These are phyloP conservation scores for Sminthurides aquaticus DNA, from an alignment of 2,888 invertebrate species.

Conservation along the genomic window DNA sequence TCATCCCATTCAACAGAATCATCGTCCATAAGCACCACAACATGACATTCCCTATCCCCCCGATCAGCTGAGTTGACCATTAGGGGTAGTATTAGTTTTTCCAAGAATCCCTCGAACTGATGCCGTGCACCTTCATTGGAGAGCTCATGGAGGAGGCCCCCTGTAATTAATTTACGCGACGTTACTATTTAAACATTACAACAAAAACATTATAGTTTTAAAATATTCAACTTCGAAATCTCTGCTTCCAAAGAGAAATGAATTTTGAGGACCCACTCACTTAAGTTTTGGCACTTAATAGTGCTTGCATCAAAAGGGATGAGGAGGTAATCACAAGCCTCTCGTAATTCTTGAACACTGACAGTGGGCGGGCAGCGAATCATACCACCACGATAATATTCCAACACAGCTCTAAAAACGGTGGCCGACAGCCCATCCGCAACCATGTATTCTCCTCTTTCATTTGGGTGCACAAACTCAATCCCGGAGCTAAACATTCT, in stretches of 20 bases:
- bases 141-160: constrained; percentile 91
- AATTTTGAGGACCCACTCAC: too few relatives aligned
- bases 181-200: not conserved
- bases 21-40: constrained; percentile 91
- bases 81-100: constrained; percentile 85
- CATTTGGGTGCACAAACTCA: constrained; percentile 89
- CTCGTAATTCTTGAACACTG: constrained; percentile 89
- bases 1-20: constrained; percentile 98
- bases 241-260: not conserved
- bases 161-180: too few relatives aligned
- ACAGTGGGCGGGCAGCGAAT: constrained; percentile 94
- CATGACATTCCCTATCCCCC: constrained; percentile 96
- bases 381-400: constrained; percentile 83
- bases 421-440: constrained; percentile 94
- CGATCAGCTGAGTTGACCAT: constrained; percentile 91
- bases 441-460: constrained; percentile 91
- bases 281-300: constrained; percentile 89
- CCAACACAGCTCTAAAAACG: constrained; percentile 89
- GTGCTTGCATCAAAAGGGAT: constrained; percentile 96
- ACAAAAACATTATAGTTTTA: not conserved
- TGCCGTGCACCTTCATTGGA: constrained; percentile 98
- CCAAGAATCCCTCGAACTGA: constrained; percentile 93
- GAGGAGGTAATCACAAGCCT: constrained; percentile 96
- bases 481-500: constrained; percentile 91
- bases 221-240: not conserved